These are phyloP conservation scores for Montipora capitata DNA, from an alignment of 92 coral and sea anemone species.

Conservation along the genomic window DNA sequence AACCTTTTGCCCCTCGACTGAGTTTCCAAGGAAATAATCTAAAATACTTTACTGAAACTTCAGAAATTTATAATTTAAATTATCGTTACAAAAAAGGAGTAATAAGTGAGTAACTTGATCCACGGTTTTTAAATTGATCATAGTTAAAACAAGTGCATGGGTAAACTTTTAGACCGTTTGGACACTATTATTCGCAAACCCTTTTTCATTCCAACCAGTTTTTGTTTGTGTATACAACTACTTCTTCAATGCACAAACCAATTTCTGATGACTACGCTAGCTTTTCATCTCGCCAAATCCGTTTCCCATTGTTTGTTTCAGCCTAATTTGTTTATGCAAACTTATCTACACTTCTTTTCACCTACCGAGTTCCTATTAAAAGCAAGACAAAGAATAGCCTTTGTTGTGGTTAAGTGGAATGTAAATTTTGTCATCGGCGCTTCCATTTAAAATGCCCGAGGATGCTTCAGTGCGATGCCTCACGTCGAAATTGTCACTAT, in stretches of 20 bases:
- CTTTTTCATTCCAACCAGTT: background rate
- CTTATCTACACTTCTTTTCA: conserved; percentile 19
- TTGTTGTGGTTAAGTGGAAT: conserved; percentile 26
- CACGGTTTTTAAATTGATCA: no score
- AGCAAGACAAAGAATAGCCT: conserved; percentile 9
- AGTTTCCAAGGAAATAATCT: background rate
- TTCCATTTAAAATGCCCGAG: no score
- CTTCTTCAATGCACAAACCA: no score
- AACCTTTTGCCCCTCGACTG: background rate
- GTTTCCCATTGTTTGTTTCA: background rate
- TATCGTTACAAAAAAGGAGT: background rate
- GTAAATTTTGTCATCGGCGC: conserved; percentile 7
- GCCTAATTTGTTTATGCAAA: background rate
- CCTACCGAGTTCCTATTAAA: background rate
- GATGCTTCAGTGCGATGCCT: no score
- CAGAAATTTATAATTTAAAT: background rate
- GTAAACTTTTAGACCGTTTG: background rate
- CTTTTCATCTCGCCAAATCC: background rate
- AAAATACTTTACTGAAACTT: no score
- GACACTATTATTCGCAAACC: conserved; percentile 17
- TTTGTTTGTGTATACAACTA: background rate
- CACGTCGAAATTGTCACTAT: no score
- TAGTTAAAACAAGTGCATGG: no score
- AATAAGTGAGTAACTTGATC: no score
- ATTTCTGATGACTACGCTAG: background rate